Base-by-base conservation (phyloP, 2,888 invertebrate species). In the Gortyna flavago region DNA sequence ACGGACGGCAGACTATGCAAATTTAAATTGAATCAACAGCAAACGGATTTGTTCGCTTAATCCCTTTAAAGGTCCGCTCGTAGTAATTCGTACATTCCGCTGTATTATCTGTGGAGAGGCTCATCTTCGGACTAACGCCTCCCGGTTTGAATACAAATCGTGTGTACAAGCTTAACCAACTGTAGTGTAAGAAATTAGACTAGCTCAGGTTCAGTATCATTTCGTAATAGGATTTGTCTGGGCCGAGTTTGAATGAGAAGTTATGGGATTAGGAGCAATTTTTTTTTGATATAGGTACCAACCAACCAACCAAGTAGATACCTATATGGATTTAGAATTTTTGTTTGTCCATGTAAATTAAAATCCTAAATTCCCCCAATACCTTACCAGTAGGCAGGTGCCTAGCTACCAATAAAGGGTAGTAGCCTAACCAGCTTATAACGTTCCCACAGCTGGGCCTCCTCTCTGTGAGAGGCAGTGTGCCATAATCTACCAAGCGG, bases 1-100 rank as follows among this genome's bases (percentile, higher is more conserved):
- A 72, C 29, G 71, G 66, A 25, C 65, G 44, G 84, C 88, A 85
- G 86, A 76, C 81, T 92, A 94, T 94, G 94, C 92, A 93, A 94
- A 95, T 95, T 94, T 93, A 92, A 94, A 95, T 94, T 95, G 93
- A 95, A 95, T 93, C 91, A 92, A 92, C 92, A 92, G 88, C 85
- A 88, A 85, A 87, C 84, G 79, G 92, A 93, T 94, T 94, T 91
- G 92, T 89, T 76, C 85, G 77, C 79, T 75, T 92, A 92, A 91
- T 91, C 91, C 89, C 78, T 67, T 68, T 75, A 59, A 79, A 88
- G 87, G 87, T 82, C 84, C 82, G 76, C 67, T 80, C 72, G 83
- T 79, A 73, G 79, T 67, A 75, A 81, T 79, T 79, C 79, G 85
- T 85, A 81, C 75, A 81, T 77, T 84, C 67, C 57, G 65, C 68